A percentile compares a stretch with the other conserved stretches of the same genome.
Conservation (phyloP, 2,113 vertebrate genomes). For the Edolisoma coerulescens region DNA sequence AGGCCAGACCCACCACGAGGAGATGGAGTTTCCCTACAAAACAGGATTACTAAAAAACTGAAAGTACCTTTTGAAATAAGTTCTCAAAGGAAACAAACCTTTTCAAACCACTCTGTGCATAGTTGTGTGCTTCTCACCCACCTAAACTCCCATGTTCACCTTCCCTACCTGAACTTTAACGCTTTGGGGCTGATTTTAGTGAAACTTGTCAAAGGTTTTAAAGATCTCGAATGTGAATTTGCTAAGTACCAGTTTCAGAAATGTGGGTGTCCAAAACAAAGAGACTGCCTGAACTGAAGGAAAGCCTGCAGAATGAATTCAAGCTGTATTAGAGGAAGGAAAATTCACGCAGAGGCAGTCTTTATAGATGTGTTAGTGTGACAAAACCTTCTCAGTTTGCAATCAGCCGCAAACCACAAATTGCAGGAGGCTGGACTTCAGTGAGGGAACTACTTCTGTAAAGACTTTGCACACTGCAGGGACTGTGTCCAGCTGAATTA, state of each 20-base stretch:
- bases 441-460: not conserved
- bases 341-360: not conserved
- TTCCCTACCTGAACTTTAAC: not conserved
- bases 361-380: not conserved
- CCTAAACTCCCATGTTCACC: not conserved
- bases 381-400: not conserved
- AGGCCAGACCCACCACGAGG: not conserved
- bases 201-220: not conserved
- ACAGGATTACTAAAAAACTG: not conserved
- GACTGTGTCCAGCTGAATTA: not conserved
- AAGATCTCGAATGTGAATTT: not conserved
- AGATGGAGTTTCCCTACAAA: not conserved
- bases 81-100: not conserved
- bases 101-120: rapidly evolving
- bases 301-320: not conserved
- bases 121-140: not conserved
- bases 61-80: not conserved
- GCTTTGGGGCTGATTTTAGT: not conserved
- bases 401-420: not conserved
- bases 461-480: not conserved
- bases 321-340: not conserved
- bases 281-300: not conserved
- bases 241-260: not conserved
- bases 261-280: not conserved
- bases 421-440: not conserved